phyloP scores from a whole-genome alignment of 2,888 invertebrate species.

The Teinopalpus imperialis region DNA sequence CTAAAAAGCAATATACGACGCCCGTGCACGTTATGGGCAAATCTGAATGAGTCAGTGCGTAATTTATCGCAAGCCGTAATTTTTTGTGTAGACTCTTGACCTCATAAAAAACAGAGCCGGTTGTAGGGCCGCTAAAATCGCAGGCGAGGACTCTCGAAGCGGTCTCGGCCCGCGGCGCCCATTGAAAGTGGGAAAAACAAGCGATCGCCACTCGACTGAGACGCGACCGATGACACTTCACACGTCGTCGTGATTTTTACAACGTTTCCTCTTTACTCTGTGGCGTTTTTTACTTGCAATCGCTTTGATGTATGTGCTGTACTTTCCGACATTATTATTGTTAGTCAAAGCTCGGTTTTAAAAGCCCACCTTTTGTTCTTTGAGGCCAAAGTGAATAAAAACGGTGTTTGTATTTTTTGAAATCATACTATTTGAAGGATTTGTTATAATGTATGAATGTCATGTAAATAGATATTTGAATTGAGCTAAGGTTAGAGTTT shows the following conservation, averaged over 20 bases:
- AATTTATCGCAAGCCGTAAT: constrained; percentile 72
- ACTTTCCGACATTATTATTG: constrained; percentile 39
- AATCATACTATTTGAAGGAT: constrained; percentile 15
- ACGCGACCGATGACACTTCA: constrained; percentile 75
- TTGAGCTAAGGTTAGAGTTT: too few relatives aligned
- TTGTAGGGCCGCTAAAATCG: constrained; percentile 60
- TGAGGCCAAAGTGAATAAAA: constrained; percentile 20
- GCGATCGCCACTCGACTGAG: constrained; percentile 77
- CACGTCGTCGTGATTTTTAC: constrained; percentile 80
- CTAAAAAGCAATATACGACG: constrained; percentile 71
- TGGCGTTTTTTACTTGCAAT: constrained; percentile 69
- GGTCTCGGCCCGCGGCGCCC: constrained; percentile 61
- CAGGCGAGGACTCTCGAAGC: constrained; percentile 62
- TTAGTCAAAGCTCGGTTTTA: constrained; percentile 36
- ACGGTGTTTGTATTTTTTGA: constrained; percentile 20
- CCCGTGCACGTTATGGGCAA: constrained; percentile 75
- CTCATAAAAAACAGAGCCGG: constrained; percentile 78
- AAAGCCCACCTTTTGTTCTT: constrained; percentile 24
- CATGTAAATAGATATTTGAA: too few relatives aligned
- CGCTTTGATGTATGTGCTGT: constrained; percentile 64
- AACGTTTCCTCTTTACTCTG: constrained; percentile 67
- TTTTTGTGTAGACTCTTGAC: constrained; percentile 80
- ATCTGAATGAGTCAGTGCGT: constrained; percentile 81
- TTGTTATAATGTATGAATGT: too few relatives aligned
- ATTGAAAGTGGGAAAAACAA: constrained; percentile 79